Evolutionary conservation across 1,140 invertebrate species (phyloP).

Genomic region (Uloborus diversus): DNA sequence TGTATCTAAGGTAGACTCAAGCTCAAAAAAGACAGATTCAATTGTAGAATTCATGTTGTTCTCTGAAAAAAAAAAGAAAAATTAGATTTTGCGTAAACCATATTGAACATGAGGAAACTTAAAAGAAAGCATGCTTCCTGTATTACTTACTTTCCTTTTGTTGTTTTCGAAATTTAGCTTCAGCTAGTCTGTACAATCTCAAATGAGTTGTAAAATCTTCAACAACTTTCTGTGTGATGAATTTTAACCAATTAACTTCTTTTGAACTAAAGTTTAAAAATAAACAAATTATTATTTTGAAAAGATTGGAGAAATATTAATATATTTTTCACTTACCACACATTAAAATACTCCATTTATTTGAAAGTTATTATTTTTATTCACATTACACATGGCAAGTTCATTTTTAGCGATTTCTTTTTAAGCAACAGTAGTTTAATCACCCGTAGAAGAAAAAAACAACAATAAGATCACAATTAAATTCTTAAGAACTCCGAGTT

Average conservation of each 20-base stretch:
- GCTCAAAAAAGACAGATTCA: slow-evolving; percentile 85
- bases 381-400: no score
- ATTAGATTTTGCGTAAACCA: not conserved
- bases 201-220: slow-evolving; percentile 91
- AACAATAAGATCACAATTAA: no score
- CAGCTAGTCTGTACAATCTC: slow-evolving; percentile 78
- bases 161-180: slow-evolving; percentile 72
- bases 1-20: slow-evolving; percentile 83
- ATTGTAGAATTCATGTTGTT: slow-evolving; percentile 65
- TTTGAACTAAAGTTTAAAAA: slow-evolving; percentile 73
- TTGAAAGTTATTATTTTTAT: no score
- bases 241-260: slow-evolving; percentile 87
- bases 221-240: slow-evolving; percentile 83
- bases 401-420: no score
- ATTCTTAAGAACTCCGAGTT: no score
- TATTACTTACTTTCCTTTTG: slow-evolving; percentile 62
- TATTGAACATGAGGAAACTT: not conserved
- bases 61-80: slow-evolving; percentile 11
- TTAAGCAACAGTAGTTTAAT: no score
- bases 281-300: slow-evolving; percentile 10
- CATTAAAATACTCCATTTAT: no score
- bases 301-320: no score
- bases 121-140: not conserved
- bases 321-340: no score
- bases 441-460: no score